Conservation (phyloP, 2,113 vertebrate genomes). For the Gasterosteus nipponicus region DNA sequence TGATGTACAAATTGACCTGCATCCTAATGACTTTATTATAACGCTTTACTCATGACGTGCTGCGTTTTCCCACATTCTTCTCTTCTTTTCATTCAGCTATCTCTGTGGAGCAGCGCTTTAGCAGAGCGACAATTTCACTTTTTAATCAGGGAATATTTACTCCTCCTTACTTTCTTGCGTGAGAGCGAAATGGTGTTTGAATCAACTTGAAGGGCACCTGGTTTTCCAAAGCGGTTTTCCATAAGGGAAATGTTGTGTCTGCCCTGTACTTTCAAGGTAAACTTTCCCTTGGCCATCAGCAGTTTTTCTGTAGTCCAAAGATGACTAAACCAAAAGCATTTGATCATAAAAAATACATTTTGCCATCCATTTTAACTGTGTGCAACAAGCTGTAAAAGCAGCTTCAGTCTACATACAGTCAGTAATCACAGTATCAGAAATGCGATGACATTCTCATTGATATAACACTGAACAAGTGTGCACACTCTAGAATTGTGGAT, state of each 20-base stretch:
- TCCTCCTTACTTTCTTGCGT: slow-evolving; percentile 1
- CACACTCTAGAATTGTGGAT: slow-evolving; percentile 39
- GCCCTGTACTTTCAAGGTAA: neutral
- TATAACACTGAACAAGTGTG: slow-evolving; percentile 16
- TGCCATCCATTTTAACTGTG: neutral
- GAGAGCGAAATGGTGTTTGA: neutral
- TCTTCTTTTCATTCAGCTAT: slow-evolving; percentile 13
- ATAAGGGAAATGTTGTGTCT: neutral
- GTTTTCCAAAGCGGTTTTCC: neutral
- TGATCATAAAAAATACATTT: neutral
- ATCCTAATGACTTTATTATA: slow-evolving; percentile 46
- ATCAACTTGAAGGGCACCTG: neutral
- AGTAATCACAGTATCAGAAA: slow-evolving; percentile 26
- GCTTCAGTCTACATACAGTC: neutral
- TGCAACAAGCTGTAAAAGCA: too few species aligned
- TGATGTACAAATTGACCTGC: slow-evolving; percentile 15
- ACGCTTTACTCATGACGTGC: neutral
- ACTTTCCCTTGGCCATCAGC: neutral
- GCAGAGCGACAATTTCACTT: slow-evolving; percentile 17
- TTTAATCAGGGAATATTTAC: slow-evolving; percentile 33
- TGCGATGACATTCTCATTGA: slow-evolving; percentile 24
- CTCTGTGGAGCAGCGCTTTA: slow-evolving; percentile 45
- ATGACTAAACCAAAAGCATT: neutral
- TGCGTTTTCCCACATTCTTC: slow-evolving; percentile 10
- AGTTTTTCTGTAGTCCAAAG: neutral